Conservation (phyloP, 2,797 vertebrate genomes). For the Etheostoma nigrum region DNA sequence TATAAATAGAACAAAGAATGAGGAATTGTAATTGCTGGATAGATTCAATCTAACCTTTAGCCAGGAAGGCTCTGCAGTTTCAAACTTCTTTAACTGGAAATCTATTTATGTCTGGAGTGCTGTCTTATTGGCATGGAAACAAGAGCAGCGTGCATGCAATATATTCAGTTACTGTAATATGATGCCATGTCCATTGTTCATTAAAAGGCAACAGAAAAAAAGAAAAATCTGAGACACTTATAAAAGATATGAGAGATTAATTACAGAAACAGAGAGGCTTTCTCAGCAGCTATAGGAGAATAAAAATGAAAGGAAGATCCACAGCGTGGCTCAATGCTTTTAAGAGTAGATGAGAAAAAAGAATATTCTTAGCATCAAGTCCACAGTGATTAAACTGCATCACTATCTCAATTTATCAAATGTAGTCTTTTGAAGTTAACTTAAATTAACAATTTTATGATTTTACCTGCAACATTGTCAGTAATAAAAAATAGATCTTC, state of each 20-base stretch:
- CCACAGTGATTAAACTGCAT: too few relatives aligned
- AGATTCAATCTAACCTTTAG: background rate
- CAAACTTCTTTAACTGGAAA: slow-evolving; percentile 28
- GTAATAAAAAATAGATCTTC: too few relatives aligned
- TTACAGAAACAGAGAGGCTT: too few relatives aligned
- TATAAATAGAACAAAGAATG: background rate
- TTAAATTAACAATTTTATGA: too few relatives aligned
- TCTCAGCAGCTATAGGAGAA: too few relatives aligned
- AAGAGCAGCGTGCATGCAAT: slow-evolving; percentile 15
- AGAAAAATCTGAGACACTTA: background rate
- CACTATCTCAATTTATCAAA: too few relatives aligned
- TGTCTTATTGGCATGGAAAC: slow-evolving; percentile 27
- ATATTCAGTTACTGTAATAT: background rate
- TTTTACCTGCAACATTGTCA: too few relatives aligned
- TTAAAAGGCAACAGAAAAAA: background rate
- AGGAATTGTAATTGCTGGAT: background rate
- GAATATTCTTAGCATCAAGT: too few relatives aligned
- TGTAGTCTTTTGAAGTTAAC: too few relatives aligned
- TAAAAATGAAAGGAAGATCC: too few relatives aligned
- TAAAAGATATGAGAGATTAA: background rate
- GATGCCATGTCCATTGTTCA: background rate
- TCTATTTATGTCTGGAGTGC: slow-evolving; percentile 35
- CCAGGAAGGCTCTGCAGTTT: slow-evolving; percentile 8
- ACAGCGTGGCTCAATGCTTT: too few relatives aligned
- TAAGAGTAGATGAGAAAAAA: too few relatives aligned